phyloP scores from a whole-genome alignment of 1,140 invertebrate species.

The Musca vetustissima region DNA sequence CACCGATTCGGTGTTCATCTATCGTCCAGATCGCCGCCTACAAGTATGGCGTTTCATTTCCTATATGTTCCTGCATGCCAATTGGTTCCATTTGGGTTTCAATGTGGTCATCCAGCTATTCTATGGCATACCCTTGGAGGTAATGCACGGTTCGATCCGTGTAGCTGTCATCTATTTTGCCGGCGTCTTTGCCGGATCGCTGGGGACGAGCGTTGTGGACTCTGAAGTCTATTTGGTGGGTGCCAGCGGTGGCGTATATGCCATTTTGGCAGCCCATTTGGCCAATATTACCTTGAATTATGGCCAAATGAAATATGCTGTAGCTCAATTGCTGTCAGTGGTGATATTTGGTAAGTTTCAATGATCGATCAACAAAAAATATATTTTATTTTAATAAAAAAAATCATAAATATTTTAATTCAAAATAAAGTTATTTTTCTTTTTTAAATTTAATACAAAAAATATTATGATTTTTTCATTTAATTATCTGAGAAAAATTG shows the following conservation, averaged over 20 bases:
- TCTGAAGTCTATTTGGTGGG: constrained; percentile 91
- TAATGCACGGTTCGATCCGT: constrained; percentile 89
- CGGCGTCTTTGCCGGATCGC: constrained; percentile 88
- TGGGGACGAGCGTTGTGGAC: constrained; percentile 91
- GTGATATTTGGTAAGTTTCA: constrained; percentile 83
- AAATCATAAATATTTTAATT: no score
- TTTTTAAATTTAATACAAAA: no score
- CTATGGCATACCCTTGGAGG: constrained; percentile 90
- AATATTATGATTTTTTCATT: no score
- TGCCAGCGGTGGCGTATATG: constrained; percentile 92
- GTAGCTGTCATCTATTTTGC: constrained; percentile 91
- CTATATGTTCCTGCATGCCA: constrained; percentile 94
- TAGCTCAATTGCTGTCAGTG: constrained; percentile 85
- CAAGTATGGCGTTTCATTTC: constrained; percentile 94
- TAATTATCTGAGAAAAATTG: no score
- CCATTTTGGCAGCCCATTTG: constrained; percentile 88
- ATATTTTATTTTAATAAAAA: constrained; percentile 23
- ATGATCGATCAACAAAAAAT: neutral
- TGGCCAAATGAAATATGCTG: constrained; percentile 94
- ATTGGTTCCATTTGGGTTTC: constrained; percentile 95
- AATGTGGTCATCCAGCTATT: constrained; percentile 90
- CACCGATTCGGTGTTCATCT: constrained; percentile 90
- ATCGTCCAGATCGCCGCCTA: constrained; percentile 85
- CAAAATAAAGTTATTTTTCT: constrained; percentile 19
- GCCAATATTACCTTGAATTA: constrained; percentile 94